Base-by-base conservation (phyloP, 37 sponge, comb jelly and placozoan species). In the Trichoplax adhaerens region DNA sequence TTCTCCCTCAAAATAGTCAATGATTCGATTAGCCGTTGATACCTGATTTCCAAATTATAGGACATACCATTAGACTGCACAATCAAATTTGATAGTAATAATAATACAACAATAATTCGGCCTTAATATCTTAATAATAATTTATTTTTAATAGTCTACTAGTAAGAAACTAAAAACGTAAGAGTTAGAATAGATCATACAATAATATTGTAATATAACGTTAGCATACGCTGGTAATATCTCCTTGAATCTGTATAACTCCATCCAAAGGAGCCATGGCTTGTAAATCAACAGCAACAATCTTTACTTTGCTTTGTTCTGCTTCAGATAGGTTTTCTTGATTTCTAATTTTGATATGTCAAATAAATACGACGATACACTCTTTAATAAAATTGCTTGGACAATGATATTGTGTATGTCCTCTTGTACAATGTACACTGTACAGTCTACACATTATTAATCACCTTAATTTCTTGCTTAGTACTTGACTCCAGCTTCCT, bases 401-500 rank as follows among this genome's bases (percentile, higher is more conserved):
- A 6, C 50, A 50, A 3, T 5, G 60, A 58, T 64, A 4, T 51
- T 60, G 29, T 29, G 29, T 29, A 29, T 29, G 29, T 29, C 29
- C 29, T 29, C 29, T 29, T 29, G 29, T 29, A 0, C 29, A 29
- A 29, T 29, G 29, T 29, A 29, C 29, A 29, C 29, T 29, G 29
- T 29, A 29, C 29, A 29, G 29, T 29, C 29, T 3, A 4, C 53
- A 29, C n/a, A 54, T 47, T 10, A 49, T 51, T 12, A 47, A 62
- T 78, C 72, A 78, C 77, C 67, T 56, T 12, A 92, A 76, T 71
- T 52, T 75, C 68, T 78, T 80, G 58, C 83, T 77, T 55, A 92
- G 76, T 59, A 95, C 97, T 64, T 95, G 97, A 52, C 91, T 91
- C 97, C 97, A 95, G 80, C 91, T 95, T 51, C 97, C 97, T 6